These are phyloP conservation scores for Myiozetetes cayanensis DNA, from an alignment of 2,113 vertebrate genomes.

Conservation along the genomic window DNA sequence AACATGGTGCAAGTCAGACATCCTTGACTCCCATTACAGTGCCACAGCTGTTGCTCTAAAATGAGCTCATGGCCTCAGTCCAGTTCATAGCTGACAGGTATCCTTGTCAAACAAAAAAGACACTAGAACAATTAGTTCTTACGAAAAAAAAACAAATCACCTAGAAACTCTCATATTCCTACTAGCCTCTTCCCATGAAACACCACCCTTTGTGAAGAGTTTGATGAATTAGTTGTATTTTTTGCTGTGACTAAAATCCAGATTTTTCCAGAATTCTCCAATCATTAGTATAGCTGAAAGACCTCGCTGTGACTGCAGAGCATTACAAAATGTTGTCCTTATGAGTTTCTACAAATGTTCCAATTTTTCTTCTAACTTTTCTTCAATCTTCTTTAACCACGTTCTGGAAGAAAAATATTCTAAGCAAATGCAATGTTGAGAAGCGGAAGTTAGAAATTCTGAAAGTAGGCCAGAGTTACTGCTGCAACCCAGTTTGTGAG, in stretches of 20 bases:
- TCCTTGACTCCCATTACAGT: not conserved
- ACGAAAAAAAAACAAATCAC: not conserved
- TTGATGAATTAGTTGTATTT: fast-evolving
- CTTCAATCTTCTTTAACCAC: not conserved
- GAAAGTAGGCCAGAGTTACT: not conserved
- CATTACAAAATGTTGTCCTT: not conserved
- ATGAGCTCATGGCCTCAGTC: not conserved
- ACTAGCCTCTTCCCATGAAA: not conserved
- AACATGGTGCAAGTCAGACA: not conserved
- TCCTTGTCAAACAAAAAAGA: not conserved
- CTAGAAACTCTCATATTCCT: not conserved
- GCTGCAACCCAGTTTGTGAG: not conserved
- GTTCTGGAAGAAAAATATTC: not conserved
- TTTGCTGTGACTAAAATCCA: not conserved
- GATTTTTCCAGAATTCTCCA: not conserved
- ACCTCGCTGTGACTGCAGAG: not conserved
- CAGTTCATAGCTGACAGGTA: not conserved
- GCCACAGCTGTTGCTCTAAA: not conserved
- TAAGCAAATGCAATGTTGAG: not conserved
- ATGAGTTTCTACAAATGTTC: not conserved
- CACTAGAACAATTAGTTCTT: not conserved
- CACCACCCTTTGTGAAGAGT: not conserved
- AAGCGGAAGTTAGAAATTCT: not conserved
- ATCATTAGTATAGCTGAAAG: not conserved
- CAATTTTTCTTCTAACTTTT: not conserved